These are phyloP conservation scores for Saguinus midas DNA, from an alignment of 2,113 vertebrate species.

Conservation along the genomic window DNA sequence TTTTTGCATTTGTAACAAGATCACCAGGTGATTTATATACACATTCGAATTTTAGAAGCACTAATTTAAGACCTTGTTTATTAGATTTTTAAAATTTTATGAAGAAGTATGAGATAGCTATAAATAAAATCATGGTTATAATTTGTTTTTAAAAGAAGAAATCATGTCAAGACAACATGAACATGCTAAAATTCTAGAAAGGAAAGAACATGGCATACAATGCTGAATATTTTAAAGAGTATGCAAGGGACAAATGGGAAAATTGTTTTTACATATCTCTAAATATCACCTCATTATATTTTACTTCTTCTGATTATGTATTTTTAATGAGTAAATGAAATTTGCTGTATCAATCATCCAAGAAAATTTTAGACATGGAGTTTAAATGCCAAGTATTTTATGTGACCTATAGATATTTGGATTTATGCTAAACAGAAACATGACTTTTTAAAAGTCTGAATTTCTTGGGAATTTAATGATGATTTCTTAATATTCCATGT, in stretches of 20 bases:
- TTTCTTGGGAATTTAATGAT: neutral
- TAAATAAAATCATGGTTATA: slow-evolving; percentile 18
- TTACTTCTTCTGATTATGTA: slow-evolving; percentile 50
- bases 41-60: neutral
- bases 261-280: slow-evolving; percentile 62
- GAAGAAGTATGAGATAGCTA: neutral
- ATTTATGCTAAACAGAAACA: neutral
- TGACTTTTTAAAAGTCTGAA: neutral
- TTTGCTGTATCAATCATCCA: slow-evolving; percentile 1
- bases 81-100: slow-evolving; percentile 15
- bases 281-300: slow-evolving; percentile 58
- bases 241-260: slow-evolving; percentile 49
- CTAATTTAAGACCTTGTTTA: neutral
- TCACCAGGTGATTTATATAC: neutral
- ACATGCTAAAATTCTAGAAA: neutral
- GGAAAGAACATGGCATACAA: neutral
- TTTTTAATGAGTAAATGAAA: slow-evolving; percentile 52
- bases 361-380: slow-evolving; percentile 35
- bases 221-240: slow-evolving; percentile 33
- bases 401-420: neutral
- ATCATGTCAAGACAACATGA: neutral
- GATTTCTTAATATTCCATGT: neutral
- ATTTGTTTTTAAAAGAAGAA: slow-evolving; percentile 44
- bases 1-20: neutral
- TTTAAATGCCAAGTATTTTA: neutral